These are phyloP conservation scores for Molossus alvarezi DNA, from an alignment of 2,797 vertebrate species.

Conservation along the genomic window DNA sequence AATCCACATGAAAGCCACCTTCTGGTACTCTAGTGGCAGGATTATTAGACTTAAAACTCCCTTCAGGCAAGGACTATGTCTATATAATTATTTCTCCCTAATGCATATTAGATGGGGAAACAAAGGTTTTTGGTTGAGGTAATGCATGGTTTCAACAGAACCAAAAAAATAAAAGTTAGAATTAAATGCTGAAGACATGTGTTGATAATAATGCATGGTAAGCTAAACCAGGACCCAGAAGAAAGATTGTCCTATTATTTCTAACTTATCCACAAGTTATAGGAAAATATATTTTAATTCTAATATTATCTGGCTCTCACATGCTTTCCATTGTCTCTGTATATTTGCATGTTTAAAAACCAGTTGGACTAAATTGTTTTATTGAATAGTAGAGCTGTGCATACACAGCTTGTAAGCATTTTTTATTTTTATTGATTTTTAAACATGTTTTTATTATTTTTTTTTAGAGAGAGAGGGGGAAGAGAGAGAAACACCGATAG, in stretches of 20 bases:
- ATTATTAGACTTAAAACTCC: conserved; percentile 23
- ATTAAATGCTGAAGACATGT: neutral
- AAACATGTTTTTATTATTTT: no score
- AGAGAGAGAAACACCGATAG: no score
- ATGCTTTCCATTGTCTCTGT: neutral
- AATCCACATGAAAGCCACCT: neutral
- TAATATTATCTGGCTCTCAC: neutral
- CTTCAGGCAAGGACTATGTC: neutral
- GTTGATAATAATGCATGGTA: conserved; percentile 18
- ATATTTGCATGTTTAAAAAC: conserved; percentile 2
- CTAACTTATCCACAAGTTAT: neutral
- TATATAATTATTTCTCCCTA: neutral
- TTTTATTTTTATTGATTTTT: no score
- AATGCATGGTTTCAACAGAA: conserved; percentile 28
- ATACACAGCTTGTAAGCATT: neutral
- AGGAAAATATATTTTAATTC: conserved; percentile 54
- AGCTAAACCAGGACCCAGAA: conserved; percentile 48
- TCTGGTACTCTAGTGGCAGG: neutral
- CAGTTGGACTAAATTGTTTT: neutral
- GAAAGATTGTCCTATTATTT: neutral
- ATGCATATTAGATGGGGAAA: conserved; percentile 13
- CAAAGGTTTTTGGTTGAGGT: neutral
- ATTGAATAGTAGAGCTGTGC: neutral
- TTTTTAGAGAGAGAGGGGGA: no score
- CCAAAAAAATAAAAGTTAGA: neutral